phyloP scores from a whole-genome alignment of 2,888 invertebrate species.

The Eristalis intricaria region DNA sequence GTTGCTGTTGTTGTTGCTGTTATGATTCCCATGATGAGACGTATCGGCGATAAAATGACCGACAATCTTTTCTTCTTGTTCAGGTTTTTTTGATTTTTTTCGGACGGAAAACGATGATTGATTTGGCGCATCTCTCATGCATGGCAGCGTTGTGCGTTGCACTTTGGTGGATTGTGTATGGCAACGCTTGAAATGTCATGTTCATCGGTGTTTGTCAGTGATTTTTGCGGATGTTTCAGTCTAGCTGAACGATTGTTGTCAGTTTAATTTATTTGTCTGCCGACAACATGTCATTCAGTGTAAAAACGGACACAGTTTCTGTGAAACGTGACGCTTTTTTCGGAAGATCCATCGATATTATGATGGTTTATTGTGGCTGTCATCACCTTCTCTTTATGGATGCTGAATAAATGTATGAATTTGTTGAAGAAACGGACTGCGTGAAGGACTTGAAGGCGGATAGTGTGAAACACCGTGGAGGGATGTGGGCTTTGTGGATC shows the following conservation, averaged over 20 bases:
- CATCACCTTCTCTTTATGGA: conserved; percentile 33
- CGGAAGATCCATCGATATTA: conserved; percentile 26
- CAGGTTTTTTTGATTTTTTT: background rate
- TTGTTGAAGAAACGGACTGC: background rate
- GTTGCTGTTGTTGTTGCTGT: conserved; percentile 24
- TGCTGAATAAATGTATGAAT: conserved; percentile 61
- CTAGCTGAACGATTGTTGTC: conserved; percentile 69
- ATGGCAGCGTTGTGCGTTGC: conserved; percentile 23
- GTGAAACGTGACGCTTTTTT: conserved; percentile 72
- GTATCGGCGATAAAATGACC: conserved; percentile 35
- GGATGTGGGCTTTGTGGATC: background rate
- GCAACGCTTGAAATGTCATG: conserved; percentile 11
- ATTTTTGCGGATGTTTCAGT: conserved; percentile 35
- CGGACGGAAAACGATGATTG: conserved; percentile 67
- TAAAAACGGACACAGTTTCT: conserved; percentile 69
- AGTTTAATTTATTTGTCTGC: conserved; percentile 65
- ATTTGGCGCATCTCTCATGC: conserved; percentile 49
- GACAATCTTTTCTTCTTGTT: conserved; percentile 32
- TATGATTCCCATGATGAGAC: conserved; percentile 65
- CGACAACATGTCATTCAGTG: conserved; percentile 61
- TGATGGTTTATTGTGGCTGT: conserved; percentile 57
- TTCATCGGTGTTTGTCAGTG: conserved; percentile 41
- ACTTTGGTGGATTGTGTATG: background rate
- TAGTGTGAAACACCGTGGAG: background rate
- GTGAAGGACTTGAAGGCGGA: background rate